Evolutionary conservation across 1,140 invertebrate genomes (phyloP).

Genomic region (Drosophila bocqueti): DNA sequence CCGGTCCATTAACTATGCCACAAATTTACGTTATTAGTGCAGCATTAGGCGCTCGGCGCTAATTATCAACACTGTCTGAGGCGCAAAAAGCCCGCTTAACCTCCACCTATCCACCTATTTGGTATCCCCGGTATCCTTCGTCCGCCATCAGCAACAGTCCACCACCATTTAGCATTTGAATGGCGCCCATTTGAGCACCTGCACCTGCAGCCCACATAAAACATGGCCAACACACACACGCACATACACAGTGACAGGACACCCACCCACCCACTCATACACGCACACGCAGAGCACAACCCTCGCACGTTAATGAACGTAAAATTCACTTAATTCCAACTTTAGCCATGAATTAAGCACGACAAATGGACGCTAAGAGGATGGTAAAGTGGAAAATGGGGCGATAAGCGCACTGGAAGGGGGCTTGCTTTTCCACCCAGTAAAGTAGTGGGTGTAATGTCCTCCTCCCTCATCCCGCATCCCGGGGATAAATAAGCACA

Average conservation of each 20-base stretch:
- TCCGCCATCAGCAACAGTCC: conserved; percentile 45
- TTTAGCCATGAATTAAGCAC: conserved; percentile 85
- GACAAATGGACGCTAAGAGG: conserved; percentile 67
- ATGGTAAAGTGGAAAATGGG: conserved; percentile 11
- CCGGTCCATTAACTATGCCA: conserved; percentile 45
- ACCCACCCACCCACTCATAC: conserved; percentile 9
- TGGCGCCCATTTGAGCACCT: conserved; percentile 34
- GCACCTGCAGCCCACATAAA: conserved; percentile 23
- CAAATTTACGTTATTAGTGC: conserved; percentile 81
- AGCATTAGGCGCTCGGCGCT: conserved; percentile 74
- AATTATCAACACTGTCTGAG: conserved; percentile 79
- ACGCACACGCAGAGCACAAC: conserved; percentile 57
- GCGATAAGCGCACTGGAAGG: conserved; percentile 4
- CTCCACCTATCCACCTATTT: conserved; percentile 39
- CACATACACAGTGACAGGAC: conserved; percentile 10
- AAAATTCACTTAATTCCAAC: conserved; percentile 85
- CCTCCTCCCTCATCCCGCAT: too few relatives aligned
- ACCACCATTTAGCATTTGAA: conserved; percentile 48
- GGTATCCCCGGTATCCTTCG: conserved; percentile 8
- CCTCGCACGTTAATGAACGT: conserved; percentile 84
- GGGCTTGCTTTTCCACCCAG: conserved; percentile 18
- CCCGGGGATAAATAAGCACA: conserved; percentile 54
- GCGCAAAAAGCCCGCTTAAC: conserved; percentile 51
- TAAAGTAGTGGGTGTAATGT: conserved; percentile 33
- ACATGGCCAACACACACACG: conserved; percentile 31